Evolutionary conservation across 2,113 vertebrate species (phyloP), one percentile per base, ranked within the genome.

Genomic region (Ciconia maguari): DNA sequence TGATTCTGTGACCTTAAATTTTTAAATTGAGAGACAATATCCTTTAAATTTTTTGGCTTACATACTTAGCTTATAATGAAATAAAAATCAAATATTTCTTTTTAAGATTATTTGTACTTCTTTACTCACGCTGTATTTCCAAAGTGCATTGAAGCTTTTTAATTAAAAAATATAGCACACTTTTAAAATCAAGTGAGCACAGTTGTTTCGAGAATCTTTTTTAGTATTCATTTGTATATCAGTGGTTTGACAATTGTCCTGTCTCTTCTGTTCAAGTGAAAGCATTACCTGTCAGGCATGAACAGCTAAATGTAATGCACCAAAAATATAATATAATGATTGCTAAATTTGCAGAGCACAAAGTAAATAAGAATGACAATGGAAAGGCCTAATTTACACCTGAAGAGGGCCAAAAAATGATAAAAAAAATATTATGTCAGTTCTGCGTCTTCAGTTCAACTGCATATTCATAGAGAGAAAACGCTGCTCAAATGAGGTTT

Each of bases 221-320:
- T 87, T 46, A 66, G 49, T 38, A 82, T 90, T 91, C 41, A 38
- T 94, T 94, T 93, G 60, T 90, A 80, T 76, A 74, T 95, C 88
- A 83, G 83, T 54, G 75, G 16, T 55, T 82, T 92, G 72, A 83
- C 84, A 41, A 85, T 87, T 75, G 44, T 54, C 74, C 16, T 81
- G 60, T 96, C 26, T 85, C 21, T 74, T 44, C 48, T 68, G 61
- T 64, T 95, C 36, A 83, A 93, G 48, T 66, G 51, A 72, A 79
- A 54, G 13, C 5, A 0, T 92, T 86, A 64, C 34, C 42, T 77
- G 82, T 95, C 61, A 92, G 52, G 70, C 84, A 89, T 32, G 79
- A 83, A 91, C 6, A 86, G 44, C 51, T 83, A 91, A 57, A 84
- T 70, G 38, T 11, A 87, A 64, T 27, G 36, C 36, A 58, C 44